These are phyloP conservation scores for Coenonympha glycerion DNA, from an alignment of 2,888 invertebrate species.

Conservation along the genomic window DNA sequence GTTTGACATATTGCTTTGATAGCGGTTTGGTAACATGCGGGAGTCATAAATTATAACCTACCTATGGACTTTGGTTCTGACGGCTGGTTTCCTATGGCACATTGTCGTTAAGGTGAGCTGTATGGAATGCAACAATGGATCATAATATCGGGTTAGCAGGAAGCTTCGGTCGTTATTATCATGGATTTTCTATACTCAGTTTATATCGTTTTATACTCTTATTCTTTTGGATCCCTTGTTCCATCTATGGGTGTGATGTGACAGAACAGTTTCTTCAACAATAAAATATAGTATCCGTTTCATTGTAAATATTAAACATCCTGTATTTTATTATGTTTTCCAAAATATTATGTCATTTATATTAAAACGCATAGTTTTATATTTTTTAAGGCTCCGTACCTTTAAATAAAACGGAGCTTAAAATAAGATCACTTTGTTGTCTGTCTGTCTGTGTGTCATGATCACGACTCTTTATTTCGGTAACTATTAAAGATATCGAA, in stretches of 20 bases:
- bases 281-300: no score
- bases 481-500: no score
- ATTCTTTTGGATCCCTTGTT: not conserved
- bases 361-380: no score
- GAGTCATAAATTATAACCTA: conserved; percentile 53
- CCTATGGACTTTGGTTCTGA: conserved; percentile 29
- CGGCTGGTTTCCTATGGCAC: conserved; percentile 20
- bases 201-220: not conserved
- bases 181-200: no score
- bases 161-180: conserved; percentile 8
- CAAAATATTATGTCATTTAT: not conserved
- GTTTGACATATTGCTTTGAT: conserved; percentile 70
- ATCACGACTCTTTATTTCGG: no score
- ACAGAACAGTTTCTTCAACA: not conserved
- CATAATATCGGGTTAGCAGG: conserved; percentile 13
- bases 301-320: not conserved
- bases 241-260: not conserved
- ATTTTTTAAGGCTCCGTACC: no score
- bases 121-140: conserved; percentile 17
- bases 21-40: conserved; percentile 53
- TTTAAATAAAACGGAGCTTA: no score
- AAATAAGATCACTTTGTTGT: no score
- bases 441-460: no score
- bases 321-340: not conserved
- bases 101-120: conserved; percentile 21